Evolutionary conservation across 1,140 invertebrate genomes (phyloP), one percentile per base, ranked within the genome.

Genomic region (Drosophila nigrodunni): DNA sequence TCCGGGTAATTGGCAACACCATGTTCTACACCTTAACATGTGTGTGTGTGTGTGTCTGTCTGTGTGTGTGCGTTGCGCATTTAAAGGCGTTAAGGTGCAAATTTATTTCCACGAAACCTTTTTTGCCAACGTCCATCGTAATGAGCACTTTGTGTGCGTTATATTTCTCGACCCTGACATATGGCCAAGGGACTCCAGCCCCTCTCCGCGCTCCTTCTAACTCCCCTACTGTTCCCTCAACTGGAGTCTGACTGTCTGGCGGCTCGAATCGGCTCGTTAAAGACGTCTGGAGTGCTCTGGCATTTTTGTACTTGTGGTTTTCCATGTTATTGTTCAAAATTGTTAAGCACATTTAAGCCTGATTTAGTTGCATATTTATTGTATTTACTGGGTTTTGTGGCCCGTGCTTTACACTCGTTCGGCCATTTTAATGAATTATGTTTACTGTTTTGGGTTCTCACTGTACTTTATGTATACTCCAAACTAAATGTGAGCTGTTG

Each of bases 31-130:
- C 76, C 57, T 54, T 10, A 46, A 25, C 47, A 11, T 71, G 47
- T 50, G 8, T 18, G 39, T 67, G n/a, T 66, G 59, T 43, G 41
- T 37, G 25, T 62, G 18, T 71, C 50, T 41, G 11, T 30, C 11
- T 18, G 59, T 60, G 62, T 77, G 68, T 65, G 60, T 86, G 79
- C 65, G 72, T 82, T 80, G 80, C 66, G 74, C 83, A 88, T 89
- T 88, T 88, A 88, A 88, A 88, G 85, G 85, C 85, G 85, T 88
- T 89, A 88, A 88, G 85, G 85, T 88, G 85, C 85, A 89, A 88
- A 88, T 88, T 88, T 88, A 88, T 89, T 85, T 89, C 57, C 69
- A 83, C 39, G 71, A 74, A 81, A 89, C 85, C 85, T 88, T 88
- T 88, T 89, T 47, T 64, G 50, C 77, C 77, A 65, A 64, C 57